Conservation (phyloP, 2,113 vertebrate species). For the Dascyllus trimaculatus region DNA sequence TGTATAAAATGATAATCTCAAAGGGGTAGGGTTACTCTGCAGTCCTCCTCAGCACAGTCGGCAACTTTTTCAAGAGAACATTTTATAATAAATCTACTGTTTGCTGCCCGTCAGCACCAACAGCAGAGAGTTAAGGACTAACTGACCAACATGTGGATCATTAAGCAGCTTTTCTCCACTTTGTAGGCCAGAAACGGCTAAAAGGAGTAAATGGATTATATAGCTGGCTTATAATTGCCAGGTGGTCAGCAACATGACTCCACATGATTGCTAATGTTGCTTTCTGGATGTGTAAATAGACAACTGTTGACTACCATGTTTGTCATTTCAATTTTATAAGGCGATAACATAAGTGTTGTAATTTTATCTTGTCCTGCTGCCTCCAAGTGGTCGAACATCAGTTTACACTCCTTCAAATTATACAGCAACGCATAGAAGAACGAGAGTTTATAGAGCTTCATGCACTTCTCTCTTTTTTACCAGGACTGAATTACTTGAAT, state of each 20-base stretch:
- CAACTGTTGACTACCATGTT: too few relatives aligned
- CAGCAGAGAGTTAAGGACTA: too few relatives aligned
- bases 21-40: too few relatives aligned
- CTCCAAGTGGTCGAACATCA: too few relatives aligned
- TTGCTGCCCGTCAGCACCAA: too few relatives aligned
- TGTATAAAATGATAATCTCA: background rate
- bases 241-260: background rate
- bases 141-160: background rate
- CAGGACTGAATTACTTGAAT: conserved; percentile 92
- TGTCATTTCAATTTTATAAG: too few relatives aligned
- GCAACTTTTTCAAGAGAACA: too few relatives aligned
- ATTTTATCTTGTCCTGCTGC: too few relatives aligned
- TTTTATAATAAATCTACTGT: too few relatives aligned
- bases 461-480: background rate
- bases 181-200: background rate
- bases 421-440: background rate
- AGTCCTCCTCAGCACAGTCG: too few relatives aligned
- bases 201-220: background rate
- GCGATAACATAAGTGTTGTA: too few relatives aligned
- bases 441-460: background rate
- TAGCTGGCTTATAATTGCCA: background rate
- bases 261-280: background rate
- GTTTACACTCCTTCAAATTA: background rate
- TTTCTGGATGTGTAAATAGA: too few relatives aligned
- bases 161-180: background rate